phyloP scores from a whole-genome alignment of 2,888 invertebrate genomes.

The Autographa gamma region DNA sequence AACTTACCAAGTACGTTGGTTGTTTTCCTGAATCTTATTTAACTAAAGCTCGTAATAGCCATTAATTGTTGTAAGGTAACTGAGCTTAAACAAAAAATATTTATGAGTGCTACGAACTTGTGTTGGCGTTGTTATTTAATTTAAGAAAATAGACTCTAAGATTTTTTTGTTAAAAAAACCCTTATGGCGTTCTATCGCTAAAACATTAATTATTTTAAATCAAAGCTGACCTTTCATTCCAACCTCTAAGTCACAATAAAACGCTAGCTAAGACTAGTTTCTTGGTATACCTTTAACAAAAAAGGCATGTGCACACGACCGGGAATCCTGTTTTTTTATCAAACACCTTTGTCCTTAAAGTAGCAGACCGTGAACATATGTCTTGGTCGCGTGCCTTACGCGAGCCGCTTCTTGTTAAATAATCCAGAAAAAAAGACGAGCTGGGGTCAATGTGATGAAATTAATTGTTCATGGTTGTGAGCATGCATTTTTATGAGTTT shows the following conservation, averaged over 20 bases:
- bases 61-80: no score
- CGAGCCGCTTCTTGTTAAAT: constrained; percentile 50
- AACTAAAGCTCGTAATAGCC: no score
- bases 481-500: not conserved
- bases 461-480: constrained; percentile 15
- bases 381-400: constrained; percentile 73
- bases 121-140: no score
- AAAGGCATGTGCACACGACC: constrained; percentile 73
- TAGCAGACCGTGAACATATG: constrained; percentile 68
- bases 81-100: no score
- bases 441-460: constrained; percentile 31
- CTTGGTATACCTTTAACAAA: constrained; percentile 48
- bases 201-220: constrained; percentile 16
- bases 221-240: constrained; percentile 14
- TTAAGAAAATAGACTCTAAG: no score
- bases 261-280: not conserved
- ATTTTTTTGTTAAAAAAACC: no score
- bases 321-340: constrained; percentile 72
- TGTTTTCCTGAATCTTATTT: no score
- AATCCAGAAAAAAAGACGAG: constrained; percentile 49
- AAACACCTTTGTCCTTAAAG: constrained; percentile 67
- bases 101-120: no score
- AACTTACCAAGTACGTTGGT: no score
- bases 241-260: constrained; percentile 7
- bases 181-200: no score